Evolutionary conservation across 2,888 invertebrate species (phyloP).

Genomic region (Magallana nippona): DNA sequence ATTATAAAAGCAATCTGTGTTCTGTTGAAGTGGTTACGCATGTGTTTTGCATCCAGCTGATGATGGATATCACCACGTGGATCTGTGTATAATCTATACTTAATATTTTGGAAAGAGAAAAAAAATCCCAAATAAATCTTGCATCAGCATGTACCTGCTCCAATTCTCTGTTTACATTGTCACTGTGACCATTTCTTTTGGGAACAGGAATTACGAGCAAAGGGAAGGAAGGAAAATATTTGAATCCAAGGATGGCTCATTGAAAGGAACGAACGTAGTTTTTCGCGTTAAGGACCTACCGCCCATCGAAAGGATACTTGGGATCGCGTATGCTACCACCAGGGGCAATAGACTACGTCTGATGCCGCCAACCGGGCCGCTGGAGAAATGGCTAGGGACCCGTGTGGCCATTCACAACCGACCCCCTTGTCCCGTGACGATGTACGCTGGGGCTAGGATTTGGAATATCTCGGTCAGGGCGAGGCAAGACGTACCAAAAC

Average conservation of each 20-base stretch:
- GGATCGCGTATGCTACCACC: constrained; percentile 96
- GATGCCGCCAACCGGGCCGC: constrained; percentile 97
- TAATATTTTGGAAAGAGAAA: not conserved
- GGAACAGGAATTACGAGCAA: not conserved
- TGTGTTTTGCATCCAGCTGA: constrained; percentile 30
- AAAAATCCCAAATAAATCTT: not conserved
- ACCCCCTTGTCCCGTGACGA: constrained; percentile 91
- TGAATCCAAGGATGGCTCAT: constrained; percentile 9
- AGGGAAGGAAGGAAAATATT: constrained; percentile 23
- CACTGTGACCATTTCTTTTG: not conserved
- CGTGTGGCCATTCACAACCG: constrained; percentile 85
- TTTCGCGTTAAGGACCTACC: constrained; percentile 52
- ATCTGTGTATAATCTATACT: constrained; percentile 4
- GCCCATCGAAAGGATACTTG: constrained; percentile 92
- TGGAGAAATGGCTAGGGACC: constrained; percentile 89
- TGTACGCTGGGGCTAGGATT: constrained; percentile 45
- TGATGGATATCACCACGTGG: constrained; percentile 12
- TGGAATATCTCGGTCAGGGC: constrained; percentile 30
- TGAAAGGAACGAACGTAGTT: constrained; percentile 16
- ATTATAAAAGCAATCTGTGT: constrained; percentile 26
- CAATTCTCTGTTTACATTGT: not conserved
- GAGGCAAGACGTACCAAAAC: not conserved
- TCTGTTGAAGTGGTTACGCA: constrained; percentile 29
- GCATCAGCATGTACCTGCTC: not conserved
- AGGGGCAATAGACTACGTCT: constrained; percentile 93